Evolutionary conservation across 2,888 invertebrate species (phyloP), one percentile per base, ranked within the genome.

Genomic region (Atethmia centrago): DNA sequence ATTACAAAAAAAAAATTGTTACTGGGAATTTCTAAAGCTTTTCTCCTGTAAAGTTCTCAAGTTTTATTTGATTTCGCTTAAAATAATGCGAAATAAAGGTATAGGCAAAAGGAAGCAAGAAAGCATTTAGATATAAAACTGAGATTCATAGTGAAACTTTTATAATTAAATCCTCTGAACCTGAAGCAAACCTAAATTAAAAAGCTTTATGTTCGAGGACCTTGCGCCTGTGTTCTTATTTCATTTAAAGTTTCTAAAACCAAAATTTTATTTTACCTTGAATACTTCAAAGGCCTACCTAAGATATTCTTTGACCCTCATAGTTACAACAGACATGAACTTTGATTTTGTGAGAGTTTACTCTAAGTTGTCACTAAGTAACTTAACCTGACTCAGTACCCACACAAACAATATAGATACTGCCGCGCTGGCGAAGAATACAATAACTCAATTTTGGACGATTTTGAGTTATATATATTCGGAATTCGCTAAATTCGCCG

Each of bases 91-190:
- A 59, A 59, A 59, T 67, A 59, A 59, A 21, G 40, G 36, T 5
- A 58, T 61, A 40, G 36, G 25, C 42, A 55, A 64, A 71, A 49
- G 36, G 19, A 76, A 61, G 36, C 56, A 74, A 64, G 28, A 51
- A 76, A 81, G 36, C 55, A 76, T 49, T 79, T 56, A 53, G 42
- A 51, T 40, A 31, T 56, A 49, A 80, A 80, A 71, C 63, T 55
- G 51, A 59, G 66, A 71, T 77, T 63, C 49, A 78, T 68, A 78
- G 61, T 68, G 51, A 78, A 80, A 80, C 83, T 80, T 80, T 82
- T 68, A 62, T 67, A 78, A 83, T 80, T 62, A 72, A 68, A 80
- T 56, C 56, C 56, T 42, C 55, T 12, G 61, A 72, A 56, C 56
- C 51, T 55, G 61, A 72, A 72, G 63, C 51, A 64, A 45, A 68